Evolutionary conservation across 2,113 vertebrate species (phyloP).

Genomic region (Tetrax tetrax): DNA sequence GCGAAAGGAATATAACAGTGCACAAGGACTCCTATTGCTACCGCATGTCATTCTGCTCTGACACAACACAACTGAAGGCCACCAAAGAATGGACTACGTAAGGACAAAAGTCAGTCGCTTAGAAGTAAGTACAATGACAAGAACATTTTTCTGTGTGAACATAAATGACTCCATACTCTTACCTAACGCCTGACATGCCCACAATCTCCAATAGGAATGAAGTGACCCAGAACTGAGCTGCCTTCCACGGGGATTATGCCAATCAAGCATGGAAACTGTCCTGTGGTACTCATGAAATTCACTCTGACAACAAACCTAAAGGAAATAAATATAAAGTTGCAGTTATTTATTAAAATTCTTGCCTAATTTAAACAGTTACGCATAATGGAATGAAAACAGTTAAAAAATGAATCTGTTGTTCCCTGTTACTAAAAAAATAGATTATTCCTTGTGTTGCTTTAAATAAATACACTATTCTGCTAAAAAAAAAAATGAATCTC

Average conservation of each 20-base stretch:
- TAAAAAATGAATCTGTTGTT: neutral
- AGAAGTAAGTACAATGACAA: neutral
- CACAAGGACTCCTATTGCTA: neutral
- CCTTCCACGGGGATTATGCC: neutral
- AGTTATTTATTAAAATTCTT: neutral
- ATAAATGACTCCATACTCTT: neutral
- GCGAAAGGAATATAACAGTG: neutral
- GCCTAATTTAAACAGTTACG: neutral
- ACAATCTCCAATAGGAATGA: neutral
- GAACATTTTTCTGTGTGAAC: neutral
- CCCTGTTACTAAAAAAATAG: neutral
- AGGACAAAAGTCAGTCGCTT: neutral
- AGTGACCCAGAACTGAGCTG: neutral
- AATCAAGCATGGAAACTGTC: neutral
- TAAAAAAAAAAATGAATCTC: neutral
- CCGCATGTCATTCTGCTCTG: neutral
- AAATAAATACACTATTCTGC: neutral
- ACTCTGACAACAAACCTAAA: neutral
- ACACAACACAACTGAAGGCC: neutral
- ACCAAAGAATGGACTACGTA: neutral
- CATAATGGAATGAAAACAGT: neutral
- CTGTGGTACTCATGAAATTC: neutral
- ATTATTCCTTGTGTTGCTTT: neutral
- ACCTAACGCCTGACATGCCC: neutral
- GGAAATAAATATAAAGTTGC: neutral